Conservation (phyloP, 2,113 vertebrate species). For the Corydoras maculifer region DNA sequence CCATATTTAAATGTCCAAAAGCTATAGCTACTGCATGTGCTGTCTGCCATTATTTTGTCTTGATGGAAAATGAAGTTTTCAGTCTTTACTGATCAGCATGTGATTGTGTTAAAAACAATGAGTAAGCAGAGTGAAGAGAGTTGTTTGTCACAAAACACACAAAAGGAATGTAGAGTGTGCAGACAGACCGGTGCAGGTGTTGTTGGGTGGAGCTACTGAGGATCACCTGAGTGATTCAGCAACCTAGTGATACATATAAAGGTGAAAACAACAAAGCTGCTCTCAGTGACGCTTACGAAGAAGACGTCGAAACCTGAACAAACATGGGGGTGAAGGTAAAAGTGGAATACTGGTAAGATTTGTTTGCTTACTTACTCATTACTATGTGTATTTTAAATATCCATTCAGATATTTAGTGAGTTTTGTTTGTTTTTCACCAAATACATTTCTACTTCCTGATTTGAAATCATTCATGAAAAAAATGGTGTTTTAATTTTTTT, state of each 20-base stretch:
- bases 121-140: neutral
- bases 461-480: no score
- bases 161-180: neutral
- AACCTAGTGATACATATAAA: neutral
- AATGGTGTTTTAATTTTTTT: no score
- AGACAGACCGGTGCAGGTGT: neutral
- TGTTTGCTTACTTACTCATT: neutral
- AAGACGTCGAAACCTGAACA: neutral
- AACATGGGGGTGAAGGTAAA: conserved; percentile 15
- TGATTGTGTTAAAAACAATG: no score
- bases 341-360: conserved; percentile 32
- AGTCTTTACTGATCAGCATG: no score
- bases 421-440: no score
- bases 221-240: neutral
- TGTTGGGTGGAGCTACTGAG: neutral
- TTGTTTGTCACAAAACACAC: neutral
- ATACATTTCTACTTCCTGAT: no score
- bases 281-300: neutral
- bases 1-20: no score
- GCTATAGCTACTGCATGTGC: no score
- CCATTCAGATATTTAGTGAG: no score
- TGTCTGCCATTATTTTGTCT: no score
- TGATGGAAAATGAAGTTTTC: no score
- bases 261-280: no score
- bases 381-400: neutral